phyloP scores from a whole-genome alignment of 1,140 invertebrate species.

The Cyphomyrmex costatus region DNA sequence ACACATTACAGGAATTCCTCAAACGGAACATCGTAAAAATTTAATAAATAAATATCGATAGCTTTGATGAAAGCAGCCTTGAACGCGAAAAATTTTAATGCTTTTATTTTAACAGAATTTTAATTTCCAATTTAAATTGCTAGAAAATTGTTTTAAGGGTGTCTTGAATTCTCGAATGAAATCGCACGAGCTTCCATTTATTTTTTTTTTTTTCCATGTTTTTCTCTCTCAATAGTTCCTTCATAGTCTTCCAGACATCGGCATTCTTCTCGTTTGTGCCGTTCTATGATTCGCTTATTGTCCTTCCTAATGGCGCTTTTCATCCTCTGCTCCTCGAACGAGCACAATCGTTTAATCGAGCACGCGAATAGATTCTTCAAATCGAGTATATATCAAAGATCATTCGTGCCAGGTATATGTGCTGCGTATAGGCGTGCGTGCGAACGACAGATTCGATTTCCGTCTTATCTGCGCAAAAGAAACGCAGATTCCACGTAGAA shows the following conservation, averaged over 20 bases:
- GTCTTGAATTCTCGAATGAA: background rate
- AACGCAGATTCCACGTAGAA: constrained; percentile 23
- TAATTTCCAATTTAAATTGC: background rate
- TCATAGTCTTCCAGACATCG: constrained; percentile 17
- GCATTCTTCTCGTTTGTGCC: constrained; percentile 16
- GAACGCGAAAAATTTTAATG: background rate
- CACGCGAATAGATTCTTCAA: constrained; percentile 61
- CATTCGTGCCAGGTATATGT: constrained; percentile 29
- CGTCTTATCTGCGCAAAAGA: constrained; percentile 43
- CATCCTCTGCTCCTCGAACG: constrained; percentile 13
- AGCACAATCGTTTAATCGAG: constrained; percentile 63
- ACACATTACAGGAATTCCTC: constrained; percentile 6
- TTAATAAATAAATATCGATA: background rate
- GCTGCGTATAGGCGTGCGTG: constrained; percentile 49
- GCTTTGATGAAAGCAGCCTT: background rate
- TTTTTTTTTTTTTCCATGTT: background rate
- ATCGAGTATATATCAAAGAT: constrained; percentile 50
- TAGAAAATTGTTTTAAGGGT: background rate
- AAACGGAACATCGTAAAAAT: background rate
- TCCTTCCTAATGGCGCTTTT: constrained; percentile 59
- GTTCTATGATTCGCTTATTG: constrained; percentile 64
- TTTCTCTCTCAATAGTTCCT: background rate
- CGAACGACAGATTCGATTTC: constrained; percentile 70
- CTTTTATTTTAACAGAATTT: background rate
- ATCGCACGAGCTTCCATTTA: background rate